Evolutionary conservation across 1,140 invertebrate genomes (phyloP), one percentile per base, ranked within the genome.

Genomic region (Drosophila trapezifrons): DNA sequence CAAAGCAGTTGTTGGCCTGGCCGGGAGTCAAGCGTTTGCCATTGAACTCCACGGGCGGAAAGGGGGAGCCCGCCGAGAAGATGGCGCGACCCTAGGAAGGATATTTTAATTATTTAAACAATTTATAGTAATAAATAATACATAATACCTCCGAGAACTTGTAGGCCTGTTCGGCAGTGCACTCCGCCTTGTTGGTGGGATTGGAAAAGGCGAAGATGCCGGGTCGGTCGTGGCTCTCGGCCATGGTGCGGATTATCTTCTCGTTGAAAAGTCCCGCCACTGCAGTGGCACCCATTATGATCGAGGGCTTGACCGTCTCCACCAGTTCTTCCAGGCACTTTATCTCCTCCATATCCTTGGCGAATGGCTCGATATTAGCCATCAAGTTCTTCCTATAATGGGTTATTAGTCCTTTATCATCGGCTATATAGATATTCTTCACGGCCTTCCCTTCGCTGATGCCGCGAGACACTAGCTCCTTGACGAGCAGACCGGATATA

Each of bases 1-100:
- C 98, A 92, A 99, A 99, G 1, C 98, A 95, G 93, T 99, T 99
- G 92, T 99, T 99, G 62, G 97, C 97, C 93, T 99, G 98, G 1
- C 98, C 98, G 2, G 98, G 97, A 77, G 95, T 91, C 77, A 94
- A 95, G 2, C 95, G 95, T 79, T 97, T 95, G 0, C 96, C 97
- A 49, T 97, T 95, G 29, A 95, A 93, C 15, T 94, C 95, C 17
- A 98, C 96, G 0, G 97, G 95, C 25, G 95, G 94, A 92, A 99
- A 99, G 9, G 98, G 98, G 17, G 97, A 98, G 4, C 98, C 98
- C 65, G 96, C 97, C 1, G 98, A 97, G 92, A 98, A 99, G 0
- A 89, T 18, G 4, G 77, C 84, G 0, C 77, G 74, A 43, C 84
- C 84, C 84, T 74, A 2, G 4, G 29, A 20, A 0, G 12, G 5